phyloP scores from a whole-genome alignment of 1,140 invertebrate genomes.

The Cydia fagiglandana region DNA sequence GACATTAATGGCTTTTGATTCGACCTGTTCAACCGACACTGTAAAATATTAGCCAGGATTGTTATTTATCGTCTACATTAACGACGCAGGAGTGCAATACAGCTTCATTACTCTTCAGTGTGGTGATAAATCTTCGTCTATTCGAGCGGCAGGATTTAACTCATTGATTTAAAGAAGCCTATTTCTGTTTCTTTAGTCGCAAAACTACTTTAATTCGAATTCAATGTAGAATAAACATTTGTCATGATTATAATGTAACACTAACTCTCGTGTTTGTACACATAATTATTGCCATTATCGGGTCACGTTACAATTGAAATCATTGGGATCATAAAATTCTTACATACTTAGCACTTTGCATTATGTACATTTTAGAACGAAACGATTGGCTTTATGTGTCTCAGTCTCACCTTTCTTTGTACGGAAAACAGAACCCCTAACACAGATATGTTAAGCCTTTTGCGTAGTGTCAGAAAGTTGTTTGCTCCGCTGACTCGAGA shows the following conservation, averaged over 20 bases:
- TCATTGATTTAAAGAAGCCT: background rate
- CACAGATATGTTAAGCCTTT: constrained; percentile 4
- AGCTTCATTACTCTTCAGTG: constrained; percentile 29
- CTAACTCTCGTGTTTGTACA: no score
- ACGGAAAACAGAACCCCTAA: background rate
- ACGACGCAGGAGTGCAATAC: constrained; percentile 30
- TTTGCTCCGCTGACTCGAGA: constrained; percentile 1
- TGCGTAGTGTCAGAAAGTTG: constrained; percentile 27
- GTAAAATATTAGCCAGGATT: constrained; percentile 23
- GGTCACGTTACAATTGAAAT: no score
- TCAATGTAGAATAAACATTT: background rate
- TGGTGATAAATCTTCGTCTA: constrained; percentile 28
- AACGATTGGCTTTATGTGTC: background rate
- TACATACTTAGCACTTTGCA: no score
- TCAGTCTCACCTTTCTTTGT: background rate
- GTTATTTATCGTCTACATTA: constrained; percentile 32
- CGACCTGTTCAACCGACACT: constrained; percentile 16
- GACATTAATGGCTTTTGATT: constrained; percentile 27
- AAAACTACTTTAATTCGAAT: background rate
- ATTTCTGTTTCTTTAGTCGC: background rate
- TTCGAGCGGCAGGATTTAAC: background rate
- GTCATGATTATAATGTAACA: no score
- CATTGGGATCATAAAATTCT: no score
- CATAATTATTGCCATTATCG: no score
- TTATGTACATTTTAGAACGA: no score